These are phyloP conservation scores for Temnothorax nylanderi DNA, from an alignment of 1,140 invertebrate genomes.

Conservation along the genomic window DNA sequence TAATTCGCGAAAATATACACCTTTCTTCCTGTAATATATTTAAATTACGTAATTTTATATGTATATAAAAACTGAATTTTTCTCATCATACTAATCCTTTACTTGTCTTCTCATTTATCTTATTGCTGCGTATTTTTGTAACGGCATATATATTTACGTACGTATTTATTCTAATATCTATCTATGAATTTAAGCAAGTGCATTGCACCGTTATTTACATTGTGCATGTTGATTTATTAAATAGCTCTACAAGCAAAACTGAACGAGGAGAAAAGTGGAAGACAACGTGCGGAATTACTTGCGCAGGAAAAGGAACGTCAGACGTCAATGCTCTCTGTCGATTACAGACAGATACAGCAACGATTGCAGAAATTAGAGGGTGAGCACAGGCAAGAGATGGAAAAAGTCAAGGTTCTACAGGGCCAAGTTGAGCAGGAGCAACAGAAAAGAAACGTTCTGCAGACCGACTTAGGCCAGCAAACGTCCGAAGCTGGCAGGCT, in stretches of 20 bases:
- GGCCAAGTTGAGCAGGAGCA: slow-evolving; percentile 96
- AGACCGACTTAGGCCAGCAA: slow-evolving; percentile 90
- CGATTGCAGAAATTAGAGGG: slow-evolving; percentile 95
- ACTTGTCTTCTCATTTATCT: background rate
- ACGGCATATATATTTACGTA: slow-evolving; percentile 64
- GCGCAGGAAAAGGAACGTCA: slow-evolving; percentile 97
- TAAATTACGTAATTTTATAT: slow-evolving; percentile 11
- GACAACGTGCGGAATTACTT: slow-evolving; percentile 93
- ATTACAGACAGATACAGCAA: slow-evolving; percentile 96
- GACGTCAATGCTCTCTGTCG: slow-evolving; percentile 97
- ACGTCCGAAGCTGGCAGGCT: slow-evolving; percentile 90
- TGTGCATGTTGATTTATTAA: slow-evolving; percentile 42
- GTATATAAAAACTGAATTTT: background rate
- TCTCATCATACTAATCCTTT: slow-evolving; percentile 22
- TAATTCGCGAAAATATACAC: slow-evolving; percentile 10
- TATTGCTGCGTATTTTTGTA: slow-evolving; percentile 55
- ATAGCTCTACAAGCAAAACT: slow-evolving; percentile 95
- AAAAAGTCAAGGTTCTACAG: slow-evolving; percentile 93
- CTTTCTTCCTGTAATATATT: background rate
- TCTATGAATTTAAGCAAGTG: background rate
- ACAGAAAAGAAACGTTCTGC: slow-evolving; percentile 90
- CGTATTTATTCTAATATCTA: slow-evolving; percentile 49
- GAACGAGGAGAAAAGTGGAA: slow-evolving; percentile 94
- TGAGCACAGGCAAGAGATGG: slow-evolving; percentile 94
- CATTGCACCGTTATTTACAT: background rate